A percentile compares a stretch with the other conserved stretches of the same genome.
phyloP scores from a whole-genome alignment of 1,140 invertebrate genomes.

The Calephelis nemesis region DNA sequence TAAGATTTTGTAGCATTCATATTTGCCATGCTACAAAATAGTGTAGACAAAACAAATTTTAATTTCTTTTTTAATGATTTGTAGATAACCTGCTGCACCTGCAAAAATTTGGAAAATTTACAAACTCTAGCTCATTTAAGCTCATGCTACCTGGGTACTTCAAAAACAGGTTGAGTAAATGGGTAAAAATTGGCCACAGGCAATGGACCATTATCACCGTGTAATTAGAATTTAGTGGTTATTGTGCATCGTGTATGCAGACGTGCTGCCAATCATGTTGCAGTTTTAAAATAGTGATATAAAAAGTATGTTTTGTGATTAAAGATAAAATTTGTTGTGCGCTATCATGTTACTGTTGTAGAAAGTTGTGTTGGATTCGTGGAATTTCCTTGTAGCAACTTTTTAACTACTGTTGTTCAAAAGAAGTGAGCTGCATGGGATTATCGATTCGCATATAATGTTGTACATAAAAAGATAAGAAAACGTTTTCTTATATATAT shows the following conservation, averaged over 20 bases:
- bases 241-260: conserved; percentile 64
- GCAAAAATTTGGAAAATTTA: conserved; percentile 13
- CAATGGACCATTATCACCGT: not conserved
- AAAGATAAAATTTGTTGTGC: conserved; percentile 24
- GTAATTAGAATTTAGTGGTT: conserved; percentile 43
- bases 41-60: not conserved
- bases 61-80: no score
- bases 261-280: conserved; percentile 51
- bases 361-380: conserved; percentile 60
- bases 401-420: conserved; percentile 52
- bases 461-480: not conserved
- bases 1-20: not conserved
- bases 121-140: not conserved
- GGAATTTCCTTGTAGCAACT: conserved; percentile 71
- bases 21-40: not conserved
- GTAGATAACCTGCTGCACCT: not conserved
- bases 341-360: conserved; percentile 21
- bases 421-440: conserved; percentile 47
- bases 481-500: no score
- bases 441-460: conserved; percentile 10
- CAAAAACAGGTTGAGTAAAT: conserved; percentile 1
- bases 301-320: conserved; percentile 20
- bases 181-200: conserved; percentile 20
- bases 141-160: conserved; percentile 19
- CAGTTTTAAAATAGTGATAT: conserved; percentile 30